Conservation (phyloP, 2,113 vertebrate species). For the Grammomys dolichurus region DNA sequence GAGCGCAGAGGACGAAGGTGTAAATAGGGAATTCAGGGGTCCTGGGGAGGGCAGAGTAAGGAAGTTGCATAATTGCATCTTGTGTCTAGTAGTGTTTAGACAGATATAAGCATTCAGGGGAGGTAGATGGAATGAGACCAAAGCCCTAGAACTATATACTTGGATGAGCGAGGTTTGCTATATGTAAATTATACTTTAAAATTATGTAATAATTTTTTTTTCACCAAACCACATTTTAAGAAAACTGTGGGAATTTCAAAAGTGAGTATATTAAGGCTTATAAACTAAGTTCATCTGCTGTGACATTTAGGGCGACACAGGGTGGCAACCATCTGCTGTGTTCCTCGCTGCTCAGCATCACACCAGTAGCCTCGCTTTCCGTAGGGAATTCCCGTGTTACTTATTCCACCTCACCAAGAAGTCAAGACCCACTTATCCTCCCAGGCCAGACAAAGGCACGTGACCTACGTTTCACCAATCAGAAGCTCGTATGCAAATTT, state of each 20-base stretch:
- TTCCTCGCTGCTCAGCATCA: not conserved
- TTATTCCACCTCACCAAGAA: not conserved
- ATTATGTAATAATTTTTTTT: slow-evolving; percentile 21
- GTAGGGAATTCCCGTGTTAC: slow-evolving; percentile 19
- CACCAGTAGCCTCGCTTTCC: not conserved
- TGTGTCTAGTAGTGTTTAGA: not conserved
- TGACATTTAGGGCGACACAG: not conserved
- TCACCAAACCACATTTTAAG: slow-evolving; percentile 31
- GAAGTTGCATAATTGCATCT: not conserved
- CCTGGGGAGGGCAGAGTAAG: no score
- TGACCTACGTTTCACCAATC: not conserved
- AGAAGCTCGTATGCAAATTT: not conserved
- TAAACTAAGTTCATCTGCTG: slow-evolving; percentile 14
- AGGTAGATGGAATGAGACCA: not conserved
- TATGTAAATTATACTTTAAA: slow-evolving; percentile 18
- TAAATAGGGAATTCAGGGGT: not conserved
- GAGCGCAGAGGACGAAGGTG: not conserved
- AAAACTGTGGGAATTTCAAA: slow-evolving; percentile 52
- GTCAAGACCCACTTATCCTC: not conserved
- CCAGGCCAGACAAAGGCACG: not conserved
- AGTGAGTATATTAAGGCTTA: not conserved
- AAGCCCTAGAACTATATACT: not conserved
- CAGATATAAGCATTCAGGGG: not conserved
- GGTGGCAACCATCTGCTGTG: not conserved
- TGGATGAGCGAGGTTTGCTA: not conserved